phyloP scores from a whole-genome alignment of 2,113 vertebrate genomes.

The Chlorodrepanis virens region DNA sequence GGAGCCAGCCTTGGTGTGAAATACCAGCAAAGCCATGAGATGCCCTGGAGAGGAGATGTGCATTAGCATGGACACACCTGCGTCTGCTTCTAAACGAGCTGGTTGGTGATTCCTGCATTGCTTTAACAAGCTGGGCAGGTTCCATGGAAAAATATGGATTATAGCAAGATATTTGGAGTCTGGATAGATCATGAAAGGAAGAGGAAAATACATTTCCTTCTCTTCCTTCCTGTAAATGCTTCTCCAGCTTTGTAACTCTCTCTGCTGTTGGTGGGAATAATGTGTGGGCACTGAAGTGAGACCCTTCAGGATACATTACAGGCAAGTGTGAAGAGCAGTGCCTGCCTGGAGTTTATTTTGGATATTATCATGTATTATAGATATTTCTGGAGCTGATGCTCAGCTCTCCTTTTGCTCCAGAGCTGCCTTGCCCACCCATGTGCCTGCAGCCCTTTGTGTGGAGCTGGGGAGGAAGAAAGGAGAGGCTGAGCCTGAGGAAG shows the following conservation, averaged over 20 bases:
- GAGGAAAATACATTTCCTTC: not conserved
- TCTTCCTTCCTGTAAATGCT: not conserved
- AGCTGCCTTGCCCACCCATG: not conserved
- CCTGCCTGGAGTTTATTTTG: not conserved
- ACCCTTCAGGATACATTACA: not conserved
- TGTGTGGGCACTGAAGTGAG: not conserved
- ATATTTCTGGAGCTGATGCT: not conserved
- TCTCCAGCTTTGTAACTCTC: not conserved
- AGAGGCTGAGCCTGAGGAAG: rapidly evolving
- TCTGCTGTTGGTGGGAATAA: not conserved
- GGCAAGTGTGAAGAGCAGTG: not conserved
- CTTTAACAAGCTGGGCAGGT: not conserved
- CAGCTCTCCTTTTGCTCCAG: not conserved
- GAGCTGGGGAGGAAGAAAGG: not conserved
- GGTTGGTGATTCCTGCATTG: rapidly evolving
- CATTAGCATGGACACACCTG: rapidly evolving
- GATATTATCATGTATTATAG: not conserved
- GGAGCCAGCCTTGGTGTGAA: not conserved
- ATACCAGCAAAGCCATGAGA: not conserved
- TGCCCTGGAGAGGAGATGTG: not conserved
- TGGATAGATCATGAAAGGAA: not conserved
- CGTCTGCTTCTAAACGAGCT: not conserved
- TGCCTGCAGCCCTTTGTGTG: not conserved
- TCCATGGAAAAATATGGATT: not conserved
- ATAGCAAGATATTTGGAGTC: not conserved